These are phyloP conservation scores for Origma solitaria DNA, from an alignment of 2,113 vertebrate species.

Conservation along the genomic window DNA sequence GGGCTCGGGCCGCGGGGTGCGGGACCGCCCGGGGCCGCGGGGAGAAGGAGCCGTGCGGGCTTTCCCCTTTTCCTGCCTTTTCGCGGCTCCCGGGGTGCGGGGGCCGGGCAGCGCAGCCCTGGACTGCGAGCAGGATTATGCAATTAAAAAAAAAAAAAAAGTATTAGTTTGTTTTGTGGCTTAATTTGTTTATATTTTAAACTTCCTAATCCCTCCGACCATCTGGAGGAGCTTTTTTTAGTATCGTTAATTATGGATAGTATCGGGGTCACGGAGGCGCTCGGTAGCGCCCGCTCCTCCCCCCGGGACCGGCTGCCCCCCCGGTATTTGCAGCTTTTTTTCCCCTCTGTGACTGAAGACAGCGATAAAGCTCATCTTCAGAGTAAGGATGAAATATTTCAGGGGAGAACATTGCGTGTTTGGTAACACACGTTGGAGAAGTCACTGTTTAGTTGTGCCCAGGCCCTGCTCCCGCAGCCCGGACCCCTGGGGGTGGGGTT, in stretches of 20 bases:
- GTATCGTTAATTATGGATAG: slow-evolving; percentile 71
- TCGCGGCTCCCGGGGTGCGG: not conserved
- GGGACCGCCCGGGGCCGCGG: not conserved
- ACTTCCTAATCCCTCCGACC: slow-evolving; percentile 42
- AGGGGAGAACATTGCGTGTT: fast-evolving
- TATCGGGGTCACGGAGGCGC: slow-evolving; percentile 58
- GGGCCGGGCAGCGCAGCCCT: not conserved
- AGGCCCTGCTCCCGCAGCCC: not conserved
- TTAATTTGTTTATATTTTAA: slow-evolving; percentile 62
- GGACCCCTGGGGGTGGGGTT: not conserved
- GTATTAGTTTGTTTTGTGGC: slow-evolving; percentile 23
- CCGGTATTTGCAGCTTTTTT: not conserved
- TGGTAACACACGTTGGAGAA: not conserved
- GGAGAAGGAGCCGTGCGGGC: not conserved
- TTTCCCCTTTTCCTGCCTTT: not conserved
- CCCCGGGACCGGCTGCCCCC: slow-evolving; percentile 8
- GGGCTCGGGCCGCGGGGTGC: not conserved
- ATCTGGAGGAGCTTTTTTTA: slow-evolving; percentile 58
- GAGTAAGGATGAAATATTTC: fast-evolving
- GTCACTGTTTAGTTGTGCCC: not conserved
- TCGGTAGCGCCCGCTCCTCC: not conserved
- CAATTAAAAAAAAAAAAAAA: not conserved
- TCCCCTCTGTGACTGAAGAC: not conserved
- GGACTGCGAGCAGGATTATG: not conserved
- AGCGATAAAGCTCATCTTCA: not conserved